Percentiles rank a stretch among this genome's conserved stretches.
Conservation (phyloP, 2,888 invertebrate genomes). For the Caenorhabditis uteleia region DNA sequence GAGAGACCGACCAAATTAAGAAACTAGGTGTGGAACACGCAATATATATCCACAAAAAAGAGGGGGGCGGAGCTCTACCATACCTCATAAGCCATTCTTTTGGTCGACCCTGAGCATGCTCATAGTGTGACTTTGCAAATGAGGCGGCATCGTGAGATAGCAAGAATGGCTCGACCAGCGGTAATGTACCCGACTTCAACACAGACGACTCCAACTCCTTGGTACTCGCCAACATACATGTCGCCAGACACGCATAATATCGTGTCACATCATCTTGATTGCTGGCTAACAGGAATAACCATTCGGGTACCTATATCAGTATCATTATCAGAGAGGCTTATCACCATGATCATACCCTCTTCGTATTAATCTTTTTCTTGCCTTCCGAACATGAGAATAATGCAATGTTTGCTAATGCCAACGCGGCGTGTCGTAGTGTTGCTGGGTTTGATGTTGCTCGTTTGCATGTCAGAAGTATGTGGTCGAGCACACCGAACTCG, state of each 20-base stretch:
- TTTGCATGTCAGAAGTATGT: conserved; percentile 66
- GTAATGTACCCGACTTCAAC: conserved; percentile 91
- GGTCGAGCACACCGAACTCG: conserved; percentile 65
- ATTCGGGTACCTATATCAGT: conserved; percentile 74
- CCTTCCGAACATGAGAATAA: conserved; percentile 78
- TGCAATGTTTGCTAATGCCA: conserved; percentile 92
- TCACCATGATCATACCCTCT: conserved; percentile 67
- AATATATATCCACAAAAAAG: too few species aligned
- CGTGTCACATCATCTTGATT: conserved; percentile 88
- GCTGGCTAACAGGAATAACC: conserved; percentile 93
- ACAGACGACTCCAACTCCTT: conserved; percentile 93
- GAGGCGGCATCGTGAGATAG: conserved; percentile 90
- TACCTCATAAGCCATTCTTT: conserved; percentile 65
- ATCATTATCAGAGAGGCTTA: too few species aligned
- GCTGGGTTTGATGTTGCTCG: conserved; percentile 58
- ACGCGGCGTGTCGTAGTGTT: conserved; percentile 83
- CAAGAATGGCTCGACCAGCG: conserved; percentile 94
- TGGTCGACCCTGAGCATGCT: conserved; percentile 73
- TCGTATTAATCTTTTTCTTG: conserved; percentile 72
- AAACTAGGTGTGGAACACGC: too few species aligned
- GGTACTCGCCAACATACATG: conserved; percentile 76
- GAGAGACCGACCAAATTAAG: not conserved
- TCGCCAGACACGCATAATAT: conserved; percentile 97
- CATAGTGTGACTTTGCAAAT: conserved; percentile 78
- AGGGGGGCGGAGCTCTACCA: too few species aligned